These are phyloP conservation scores for Luperina testacea DNA, from an alignment of 2,888 invertebrate genomes.

Conservation along the genomic window DNA sequence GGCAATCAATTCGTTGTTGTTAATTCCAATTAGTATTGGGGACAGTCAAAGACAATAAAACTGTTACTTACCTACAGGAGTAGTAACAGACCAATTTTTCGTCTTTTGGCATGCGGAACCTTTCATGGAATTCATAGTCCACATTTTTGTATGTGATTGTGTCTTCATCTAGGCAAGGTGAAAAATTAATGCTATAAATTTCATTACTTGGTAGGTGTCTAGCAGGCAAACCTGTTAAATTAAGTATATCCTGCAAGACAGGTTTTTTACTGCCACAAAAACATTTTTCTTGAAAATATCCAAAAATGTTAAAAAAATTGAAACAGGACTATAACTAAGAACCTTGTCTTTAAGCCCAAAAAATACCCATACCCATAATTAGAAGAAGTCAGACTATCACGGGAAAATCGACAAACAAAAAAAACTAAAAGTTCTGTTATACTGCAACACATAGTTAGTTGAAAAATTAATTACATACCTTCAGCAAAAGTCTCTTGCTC, in stretches of 20 bases:
- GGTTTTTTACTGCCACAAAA: not conserved
- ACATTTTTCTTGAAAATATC: not conserved
- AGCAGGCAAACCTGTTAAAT: not conserved
- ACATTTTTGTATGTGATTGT: conserved; percentile 94
- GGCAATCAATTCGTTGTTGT: conserved; percentile 1
- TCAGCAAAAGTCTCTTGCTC: conserved; percentile 91
- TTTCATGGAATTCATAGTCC: conserved; percentile 95
- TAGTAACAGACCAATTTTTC: conserved; percentile 99
- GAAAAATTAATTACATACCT: conserved; percentile 74
- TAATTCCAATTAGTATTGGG: conserved; percentile 22
- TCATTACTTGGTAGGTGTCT: not conserved
- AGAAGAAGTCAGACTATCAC: not conserved
- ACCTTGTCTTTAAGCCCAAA: too few relatives aligned
- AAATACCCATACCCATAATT: too few relatives aligned
- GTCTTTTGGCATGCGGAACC: conserved; percentile 97
- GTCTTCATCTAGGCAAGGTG: conserved; percentile 93
- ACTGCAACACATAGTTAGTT: not conserved
- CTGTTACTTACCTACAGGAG: conserved; percentile 94
- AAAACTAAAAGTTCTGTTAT: not conserved
- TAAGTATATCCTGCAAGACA: not conserved
- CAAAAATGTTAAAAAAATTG: not conserved
- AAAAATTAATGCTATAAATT: conserved; percentile 6
- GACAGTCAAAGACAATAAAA: conserved; percentile 26
- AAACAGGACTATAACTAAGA: not conserved
- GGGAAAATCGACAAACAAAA: not conserved